phyloP scores from a whole-genome alignment of 2,113 vertebrate genomes.

The Onychorhynchus coronatus region DNA sequence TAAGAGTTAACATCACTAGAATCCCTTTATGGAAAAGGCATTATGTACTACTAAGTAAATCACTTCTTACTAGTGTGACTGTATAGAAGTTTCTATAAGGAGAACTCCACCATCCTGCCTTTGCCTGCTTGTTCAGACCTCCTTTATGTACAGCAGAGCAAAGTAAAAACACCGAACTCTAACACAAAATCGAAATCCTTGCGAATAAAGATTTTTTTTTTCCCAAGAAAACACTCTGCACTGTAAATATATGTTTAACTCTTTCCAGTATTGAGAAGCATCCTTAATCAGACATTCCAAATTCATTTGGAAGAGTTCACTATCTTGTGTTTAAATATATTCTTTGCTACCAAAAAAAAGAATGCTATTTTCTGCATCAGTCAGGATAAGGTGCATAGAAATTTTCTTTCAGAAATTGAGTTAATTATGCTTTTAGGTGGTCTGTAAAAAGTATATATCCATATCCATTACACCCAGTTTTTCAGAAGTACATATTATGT shows the following conservation, averaged over 20 bases:
- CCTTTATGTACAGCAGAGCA: neutral
- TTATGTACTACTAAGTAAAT: neutral
- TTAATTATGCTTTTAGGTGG: neutral
- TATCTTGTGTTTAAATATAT: neutral
- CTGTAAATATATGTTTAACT: neutral
- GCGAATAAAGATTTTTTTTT: neutral
- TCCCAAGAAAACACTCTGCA: neutral
- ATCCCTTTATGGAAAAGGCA: neutral
- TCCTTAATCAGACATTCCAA: neutral
- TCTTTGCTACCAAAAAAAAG: neutral
- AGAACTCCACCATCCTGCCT: neutral
- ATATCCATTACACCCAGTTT: neutral
- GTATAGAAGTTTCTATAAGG: neutral
- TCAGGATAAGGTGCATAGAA: neutral
- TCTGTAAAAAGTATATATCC: neutral
- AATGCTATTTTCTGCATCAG: neutral
- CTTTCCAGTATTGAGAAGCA: neutral
- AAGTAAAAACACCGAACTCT: neutral
- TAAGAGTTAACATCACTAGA: constrained; percentile 8
- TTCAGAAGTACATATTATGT: neutral
- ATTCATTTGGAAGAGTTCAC: neutral
- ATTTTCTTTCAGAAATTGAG: neutral
- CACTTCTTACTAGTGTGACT: neutral
- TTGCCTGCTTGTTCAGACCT: neutral
- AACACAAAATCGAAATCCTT: neutral